A percentile compares a stretch with the other conserved stretches of the same genome.
phyloP scores from a whole-genome alignment of 2,113 vertebrate species.

The Periophthalmus modestus region DNA sequence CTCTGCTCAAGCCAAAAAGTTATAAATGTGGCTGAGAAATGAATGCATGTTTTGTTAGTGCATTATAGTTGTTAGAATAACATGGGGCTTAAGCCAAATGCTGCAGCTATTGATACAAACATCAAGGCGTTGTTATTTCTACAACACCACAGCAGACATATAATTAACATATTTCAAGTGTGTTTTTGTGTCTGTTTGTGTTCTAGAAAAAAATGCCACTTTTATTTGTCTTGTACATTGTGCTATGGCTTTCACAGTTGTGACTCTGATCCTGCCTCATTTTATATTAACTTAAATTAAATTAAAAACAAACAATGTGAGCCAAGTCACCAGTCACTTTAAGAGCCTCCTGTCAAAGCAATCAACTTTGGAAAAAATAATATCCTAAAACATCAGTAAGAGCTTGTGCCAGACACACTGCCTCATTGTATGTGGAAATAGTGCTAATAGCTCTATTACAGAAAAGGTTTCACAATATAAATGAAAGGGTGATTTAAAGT shows the following conservation, averaged over 20 bases:
- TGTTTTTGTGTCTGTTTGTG: no score
- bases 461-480: neutral
- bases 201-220: no score
- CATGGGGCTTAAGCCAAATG: conserved; percentile 38
- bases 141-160: neutral
- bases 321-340: conserved; percentile 52
- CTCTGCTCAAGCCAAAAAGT: conserved; percentile 39
- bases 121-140: conserved; percentile 15
- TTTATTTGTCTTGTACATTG: neutral
- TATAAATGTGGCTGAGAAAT: conserved; percentile 44
- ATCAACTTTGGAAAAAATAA: conserved; percentile 43
- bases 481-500: neutral
- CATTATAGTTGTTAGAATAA: conserved; percentile 30
- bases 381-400: conserved; percentile 32
- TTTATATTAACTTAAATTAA: conserved; percentile 49
- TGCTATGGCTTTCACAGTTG: conserved; percentile 59
- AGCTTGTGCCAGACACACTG: conserved; percentile 22
- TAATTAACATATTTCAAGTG: conserved; percentile 8
- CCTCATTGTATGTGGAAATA: conserved; percentile 25
- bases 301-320: conserved; percentile 42
- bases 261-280: conserved; percentile 25
- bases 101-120: conserved; percentile 19
- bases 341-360: conserved; percentile 26
- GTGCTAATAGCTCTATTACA: conserved; percentile 2
- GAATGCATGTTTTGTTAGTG: conserved; percentile 30